Base-by-base conservation (phyloP, 1,140 invertebrate genomes). In the Oreohelix idahoensis region DNA sequence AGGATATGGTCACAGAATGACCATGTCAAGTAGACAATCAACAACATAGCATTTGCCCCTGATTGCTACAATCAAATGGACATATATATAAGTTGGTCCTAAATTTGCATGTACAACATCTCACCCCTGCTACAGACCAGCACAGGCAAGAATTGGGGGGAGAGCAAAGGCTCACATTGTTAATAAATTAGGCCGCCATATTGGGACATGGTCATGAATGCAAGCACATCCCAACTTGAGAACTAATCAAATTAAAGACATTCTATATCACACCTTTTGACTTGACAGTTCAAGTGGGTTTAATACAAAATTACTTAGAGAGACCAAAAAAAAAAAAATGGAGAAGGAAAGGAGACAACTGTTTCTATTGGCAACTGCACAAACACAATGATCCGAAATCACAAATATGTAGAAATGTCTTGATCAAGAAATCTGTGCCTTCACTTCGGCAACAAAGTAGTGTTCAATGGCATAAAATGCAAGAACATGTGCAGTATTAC, bases 41-140 rank as follows among this genome's bases (percentile, higher is more conserved):
- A 77, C 75, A 77, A 51, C 32, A 53, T 5, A 77, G 49, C 49
- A 77, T 77, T 53, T 77, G 49, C 75, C 29, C 75, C 75, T 75
- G 36, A n/a, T 8, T 35, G 35, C 32, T 8, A 53, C 39, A 32
- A n/a, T 13, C 1, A 66, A 66, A 66, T 66, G 11, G 63, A 32
- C 63, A 66, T 1, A 29, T 29, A n/a, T n/a, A n/a, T n/a, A n/a
- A n/a, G n/a, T n/a, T n/a, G n/a, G n/a, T 29, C n/a, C 36, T 10
- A 42, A 17, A 1, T 42, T 45, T 49, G 11, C 36, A 45, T 42
- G 11, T 23, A 35, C 42, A 36, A 75, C 1, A 75, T 10, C 13
- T n/a, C n/a, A n/a, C 35, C 39, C 38, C 32, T 38, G 23, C 73
- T 10, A 17, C 36, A 8, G 23, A 42, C 10, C 4, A 45, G 38